These are phyloP conservation scores for Spisula solida DNA, from an alignment of 2,888 invertebrate genomes.

Conservation along the genomic window DNA sequence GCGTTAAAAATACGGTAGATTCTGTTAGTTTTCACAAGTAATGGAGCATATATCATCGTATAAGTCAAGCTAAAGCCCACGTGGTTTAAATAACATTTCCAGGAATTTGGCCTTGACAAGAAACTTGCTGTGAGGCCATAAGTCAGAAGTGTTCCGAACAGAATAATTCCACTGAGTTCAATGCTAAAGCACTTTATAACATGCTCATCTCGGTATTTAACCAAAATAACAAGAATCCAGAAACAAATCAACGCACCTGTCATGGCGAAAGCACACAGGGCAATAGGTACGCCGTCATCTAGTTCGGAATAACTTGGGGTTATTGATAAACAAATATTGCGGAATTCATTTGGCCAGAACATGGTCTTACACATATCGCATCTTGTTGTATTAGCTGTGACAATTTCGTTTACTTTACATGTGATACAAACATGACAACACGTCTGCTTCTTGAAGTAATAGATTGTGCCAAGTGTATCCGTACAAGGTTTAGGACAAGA, in stretches of 20 bases:
- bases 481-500: constrained; percentile 75
- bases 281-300: constrained; percentile 69
- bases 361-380: constrained; percentile 76
- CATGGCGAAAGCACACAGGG: constrained; percentile 65
- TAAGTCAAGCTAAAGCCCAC: constrained; percentile 84
- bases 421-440: constrained; percentile 84
- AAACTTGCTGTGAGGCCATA: constrained; percentile 80
- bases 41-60: constrained; percentile 83
- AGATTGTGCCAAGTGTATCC: constrained; percentile 74
- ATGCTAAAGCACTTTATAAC: constrained; percentile 85
- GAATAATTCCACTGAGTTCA: constrained; percentile 82
- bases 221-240: constrained; percentile 66
- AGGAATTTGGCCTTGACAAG: constrained; percentile 76
- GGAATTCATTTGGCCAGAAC: constrained; percentile 72
- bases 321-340: constrained; percentile 66
- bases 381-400: constrained; percentile 75
- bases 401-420: constrained; percentile 81
- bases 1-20: constrained; percentile 84
- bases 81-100: constrained; percentile 80
- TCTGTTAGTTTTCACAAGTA: constrained; percentile 84
- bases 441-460: constrained; percentile 79
- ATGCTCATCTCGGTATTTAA: constrained; percentile 77
- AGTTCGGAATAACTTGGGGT: constrained; percentile 65
- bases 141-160: constrained; percentile 79
- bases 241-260: constrained; percentile 68